These are phyloP conservation scores for Spodoptera litura DNA, from an alignment of 1,140 invertebrate genomes.

Conservation along the genomic window DNA sequence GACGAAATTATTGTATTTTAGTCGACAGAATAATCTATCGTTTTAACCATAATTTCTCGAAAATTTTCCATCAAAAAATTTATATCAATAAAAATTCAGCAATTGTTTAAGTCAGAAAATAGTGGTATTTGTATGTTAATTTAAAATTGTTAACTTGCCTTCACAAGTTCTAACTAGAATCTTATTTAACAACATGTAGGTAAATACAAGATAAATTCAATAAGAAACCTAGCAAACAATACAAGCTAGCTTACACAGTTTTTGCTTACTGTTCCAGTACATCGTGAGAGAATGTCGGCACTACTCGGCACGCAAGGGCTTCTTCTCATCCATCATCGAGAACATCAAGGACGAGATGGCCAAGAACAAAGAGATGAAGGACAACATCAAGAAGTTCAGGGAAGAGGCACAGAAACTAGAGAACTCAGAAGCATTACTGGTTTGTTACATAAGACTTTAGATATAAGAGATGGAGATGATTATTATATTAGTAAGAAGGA, in stretches of 20 bases:
- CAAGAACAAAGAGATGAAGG: constrained; percentile 99
- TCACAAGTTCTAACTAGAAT: neutral
- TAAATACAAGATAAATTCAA: too few relatives aligned
- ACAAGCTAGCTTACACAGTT: too few relatives aligned
- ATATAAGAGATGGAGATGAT: too few relatives aligned
- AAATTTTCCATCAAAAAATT: too few relatives aligned
- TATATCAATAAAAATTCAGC: neutral
- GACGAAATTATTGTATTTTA: neutral
- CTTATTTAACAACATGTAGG: neutral
- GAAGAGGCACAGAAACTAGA: constrained; percentile 99
- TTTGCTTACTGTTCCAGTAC: constrained; percentile 57
- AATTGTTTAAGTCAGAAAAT: constrained; percentile 26
- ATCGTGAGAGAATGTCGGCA: constrained; percentile 73
- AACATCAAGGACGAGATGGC: constrained; percentile 97
- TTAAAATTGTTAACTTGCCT: neutral
- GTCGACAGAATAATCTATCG: neutral
- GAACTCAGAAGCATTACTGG: constrained; percentile 96
- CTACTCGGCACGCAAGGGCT: constrained; percentile 87
- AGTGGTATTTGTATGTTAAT: neutral
- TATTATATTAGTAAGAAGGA: too few relatives aligned
- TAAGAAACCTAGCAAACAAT: neutral
- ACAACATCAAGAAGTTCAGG: constrained; percentile 97
- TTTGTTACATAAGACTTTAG: constrained; percentile 7
- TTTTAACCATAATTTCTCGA: neutral
- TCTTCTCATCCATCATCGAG: constrained; percentile 96